Percentiles rank a stretch among this genome's conserved stretches.
phyloP scores from a whole-genome alignment of 2,797 vertebrate species.

The Danio tinwini region DNA sequence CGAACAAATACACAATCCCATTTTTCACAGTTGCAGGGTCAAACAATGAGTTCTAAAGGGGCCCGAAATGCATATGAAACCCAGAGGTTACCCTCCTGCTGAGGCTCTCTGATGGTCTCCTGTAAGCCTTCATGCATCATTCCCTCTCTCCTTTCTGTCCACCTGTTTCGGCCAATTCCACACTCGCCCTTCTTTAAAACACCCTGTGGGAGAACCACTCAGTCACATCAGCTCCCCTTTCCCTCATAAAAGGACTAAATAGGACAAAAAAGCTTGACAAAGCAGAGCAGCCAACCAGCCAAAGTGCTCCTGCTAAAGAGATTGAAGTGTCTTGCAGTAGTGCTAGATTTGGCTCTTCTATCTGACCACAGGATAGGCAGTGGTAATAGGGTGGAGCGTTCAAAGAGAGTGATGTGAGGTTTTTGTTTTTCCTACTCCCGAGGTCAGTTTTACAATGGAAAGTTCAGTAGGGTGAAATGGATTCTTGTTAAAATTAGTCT shows the following conservation, averaged over 20 bases:
- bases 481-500: constrained; percentile 35
- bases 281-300: not conserved
- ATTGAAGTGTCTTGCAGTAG: constrained; percentile 27
- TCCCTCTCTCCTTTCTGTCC: constrained; percentile 26
- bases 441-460: constrained; percentile 49
- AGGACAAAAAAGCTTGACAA: not conserved
- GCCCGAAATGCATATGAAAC: constrained; percentile 28
- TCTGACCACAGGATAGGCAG: constrained; percentile 36
- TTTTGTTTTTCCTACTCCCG: not conserved
- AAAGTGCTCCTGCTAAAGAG: constrained; percentile 40
- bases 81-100: constrained; percentile 8
- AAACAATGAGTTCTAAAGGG: constrained; percentile 30
- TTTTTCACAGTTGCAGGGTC: constrained; percentile 14
- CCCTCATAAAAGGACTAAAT: constrained; percentile 36
- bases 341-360: constrained; percentile 19
- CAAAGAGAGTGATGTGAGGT: constrained; percentile 4
- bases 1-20: constrained; percentile 5
- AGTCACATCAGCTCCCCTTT: constrained; percentile 45
- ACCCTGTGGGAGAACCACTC: constrained; percentile 38
- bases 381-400: constrained; percentile 21
- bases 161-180: constrained; percentile 31
- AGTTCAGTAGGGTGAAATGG: constrained; percentile 23
- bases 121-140: constrained; percentile 25
- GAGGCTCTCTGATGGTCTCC: constrained; percentile 13
- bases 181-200: constrained; percentile 7